Base-by-base conservation (phyloP, 2,888 invertebrate genomes). In the Pandemis corylana region DNA sequence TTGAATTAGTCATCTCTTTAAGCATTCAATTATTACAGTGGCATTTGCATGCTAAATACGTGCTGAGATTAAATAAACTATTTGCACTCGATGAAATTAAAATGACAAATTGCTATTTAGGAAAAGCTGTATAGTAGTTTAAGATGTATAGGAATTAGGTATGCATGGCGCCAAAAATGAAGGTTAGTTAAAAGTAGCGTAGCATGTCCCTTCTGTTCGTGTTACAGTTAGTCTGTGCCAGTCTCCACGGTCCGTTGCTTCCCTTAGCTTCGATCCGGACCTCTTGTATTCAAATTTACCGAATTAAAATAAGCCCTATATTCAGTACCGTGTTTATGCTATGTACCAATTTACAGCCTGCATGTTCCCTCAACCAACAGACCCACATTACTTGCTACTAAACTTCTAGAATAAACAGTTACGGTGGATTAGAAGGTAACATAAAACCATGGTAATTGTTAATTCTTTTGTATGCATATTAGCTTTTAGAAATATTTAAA, bases 181-280 rank as follows among this genome's bases (percentile, higher is more conserved):
- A n/a, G n/a, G 5, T 9, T 10, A 44, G 7, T 4, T 36, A 20
- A 12, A 36, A 5, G 46, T 9, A 10, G 46, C 73, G 36, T 9
- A 12, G 20, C 72, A 72, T 72, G 74, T 81, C 81, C 77, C 77
- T 78, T 85, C 86, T 87, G 79, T 77, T 78, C 79, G 78, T 81
- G 76, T 71, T 76, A 78, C 82, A 76, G 82, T 84, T 87, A 84
- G 81, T 89, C 88, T 87, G 82, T 86, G 87, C 79, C 78, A 78
- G 76, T 77, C 65, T 80, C 79, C 81, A 83, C 81, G 85, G 82
- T 82, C 78, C 80, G 81, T 81, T 80, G 84, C 80, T 76, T 81
- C 79, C 79, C 79, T 82, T 83, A 82, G 82, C 82, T 84, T 82
- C 83, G 79, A 79, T 81, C 79, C 78, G 78, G 77, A 78, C 80